Conservation (phyloP, 2,113 vertebrate species). For the Tragelaphus scriptus region DNA sequence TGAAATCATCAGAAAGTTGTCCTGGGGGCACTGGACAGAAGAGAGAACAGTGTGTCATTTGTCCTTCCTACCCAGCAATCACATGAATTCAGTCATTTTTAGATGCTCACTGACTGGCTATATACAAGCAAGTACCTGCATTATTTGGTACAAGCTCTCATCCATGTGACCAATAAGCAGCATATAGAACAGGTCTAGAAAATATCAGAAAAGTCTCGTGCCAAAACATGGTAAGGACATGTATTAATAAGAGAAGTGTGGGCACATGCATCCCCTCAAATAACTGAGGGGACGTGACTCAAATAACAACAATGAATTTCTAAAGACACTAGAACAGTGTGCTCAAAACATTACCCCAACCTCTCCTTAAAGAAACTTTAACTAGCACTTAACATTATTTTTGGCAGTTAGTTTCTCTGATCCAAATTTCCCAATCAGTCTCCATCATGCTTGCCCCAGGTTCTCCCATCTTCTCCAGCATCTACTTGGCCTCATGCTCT, state of each 20-base stretch:
- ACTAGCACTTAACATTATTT: neutral
- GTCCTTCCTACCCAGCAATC: neutral
- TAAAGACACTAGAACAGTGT: neutral
- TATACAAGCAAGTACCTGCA: neutral
- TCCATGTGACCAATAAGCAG: neutral
- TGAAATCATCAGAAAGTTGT: neutral
- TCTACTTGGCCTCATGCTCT: neutral
- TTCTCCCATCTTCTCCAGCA: neutral
- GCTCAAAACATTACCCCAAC: neutral
- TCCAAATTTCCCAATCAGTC: neutral
- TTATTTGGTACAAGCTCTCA: neutral
- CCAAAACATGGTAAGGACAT: neutral
- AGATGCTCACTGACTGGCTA: neutral
- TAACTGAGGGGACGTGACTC: neutral
- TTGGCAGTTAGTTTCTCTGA: neutral
- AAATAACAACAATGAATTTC: neutral
- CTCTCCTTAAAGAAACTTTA: neutral
- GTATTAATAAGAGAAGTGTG: neutral
- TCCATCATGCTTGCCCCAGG: fast-evolving
- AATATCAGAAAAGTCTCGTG: neutral
- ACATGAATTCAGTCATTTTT: neutral
- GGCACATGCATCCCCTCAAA: neutral
- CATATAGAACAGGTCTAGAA: neutral
- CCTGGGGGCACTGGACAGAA: neutral
- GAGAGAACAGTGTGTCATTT: neutral